These are phyloP conservation scores for Neostethus bicornis DNA, from an alignment of 2,797 vertebrate genomes.

Conservation along the genomic window DNA sequence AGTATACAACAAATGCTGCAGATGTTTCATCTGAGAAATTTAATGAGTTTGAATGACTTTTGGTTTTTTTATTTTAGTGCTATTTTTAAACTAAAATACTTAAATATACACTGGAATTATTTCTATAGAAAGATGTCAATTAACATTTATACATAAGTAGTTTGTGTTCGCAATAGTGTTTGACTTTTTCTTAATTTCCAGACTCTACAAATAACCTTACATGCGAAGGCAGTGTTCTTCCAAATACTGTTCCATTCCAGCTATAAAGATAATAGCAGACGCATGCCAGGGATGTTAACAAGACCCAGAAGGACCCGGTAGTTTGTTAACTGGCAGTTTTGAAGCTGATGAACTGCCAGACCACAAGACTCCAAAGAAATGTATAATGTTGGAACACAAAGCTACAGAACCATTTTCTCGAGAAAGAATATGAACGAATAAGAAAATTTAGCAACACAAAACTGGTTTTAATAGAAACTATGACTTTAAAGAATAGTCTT, in stretches of 20 bases:
- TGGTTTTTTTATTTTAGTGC: too few relatives aligned
- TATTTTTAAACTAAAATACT: too few relatives aligned
- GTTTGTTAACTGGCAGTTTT: slow-evolving; percentile 1
- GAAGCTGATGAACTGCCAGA: background rate
- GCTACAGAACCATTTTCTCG: background rate
- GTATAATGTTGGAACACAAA: background rate
- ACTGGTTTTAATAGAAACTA: too few relatives aligned
- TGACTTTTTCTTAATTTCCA: too few relatives aligned
- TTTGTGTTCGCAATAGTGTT: too few relatives aligned
- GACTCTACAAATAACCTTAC: background rate
- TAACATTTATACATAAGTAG: background rate
- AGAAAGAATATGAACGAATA: too few relatives aligned
- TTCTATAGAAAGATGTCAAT: too few relatives aligned
- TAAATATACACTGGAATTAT: background rate
- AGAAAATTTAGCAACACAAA: too few relatives aligned
- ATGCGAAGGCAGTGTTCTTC: slow-evolving; percentile 2
- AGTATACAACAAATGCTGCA: background rate
- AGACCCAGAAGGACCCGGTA: background rate
- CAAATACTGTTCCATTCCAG: background rate
- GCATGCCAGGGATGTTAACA: background rate
- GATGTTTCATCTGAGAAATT: background rate
- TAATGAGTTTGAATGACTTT: too few relatives aligned
- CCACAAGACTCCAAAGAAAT: background rate
- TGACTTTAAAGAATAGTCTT: too few relatives aligned
- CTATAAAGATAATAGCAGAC: background rate